These are phyloP conservation scores for Dromas ardeola DNA, from an alignment of 2,113 vertebrate species.

Conservation along the genomic window DNA sequence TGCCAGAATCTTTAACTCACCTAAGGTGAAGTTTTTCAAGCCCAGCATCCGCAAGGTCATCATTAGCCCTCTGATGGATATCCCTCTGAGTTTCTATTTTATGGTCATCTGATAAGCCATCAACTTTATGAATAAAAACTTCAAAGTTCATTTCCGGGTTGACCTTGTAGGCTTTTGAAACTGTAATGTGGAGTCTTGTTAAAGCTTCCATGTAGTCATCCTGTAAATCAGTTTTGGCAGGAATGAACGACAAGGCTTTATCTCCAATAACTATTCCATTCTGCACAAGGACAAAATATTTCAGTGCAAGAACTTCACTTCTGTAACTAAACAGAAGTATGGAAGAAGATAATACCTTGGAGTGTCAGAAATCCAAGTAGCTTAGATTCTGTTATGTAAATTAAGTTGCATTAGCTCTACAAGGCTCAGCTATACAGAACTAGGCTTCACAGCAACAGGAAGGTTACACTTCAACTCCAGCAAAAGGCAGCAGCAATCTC, in stretches of 20 bases:
- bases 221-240: slow-evolving; percentile 75
- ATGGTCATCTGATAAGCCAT: slow-evolving; percentile 97
- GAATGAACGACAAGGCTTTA: background rate
- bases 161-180: slow-evolving; percentile 96
- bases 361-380: background rate
- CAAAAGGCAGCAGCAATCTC: background rate
- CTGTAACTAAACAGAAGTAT: background rate
- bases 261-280: background rate
- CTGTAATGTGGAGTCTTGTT: slow-evolving; percentile 94
- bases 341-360: background rate
- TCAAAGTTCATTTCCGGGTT: slow-evolving; percentile 99
- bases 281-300: background rate
- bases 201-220: slow-evolving; percentile 99
- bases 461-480: background rate
- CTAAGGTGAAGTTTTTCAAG: slow-evolving; percentile 98
- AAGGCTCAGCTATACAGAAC: background rate
- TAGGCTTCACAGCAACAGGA: background rate
- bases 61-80: slow-evolving; percentile 98
- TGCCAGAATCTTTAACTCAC: slow-evolving; percentile 53
- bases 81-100: slow-evolving; percentile 99
- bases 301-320: background rate
- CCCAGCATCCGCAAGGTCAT: slow-evolving; percentile 95
- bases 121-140: slow-evolving; percentile 99
- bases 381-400: background rate
- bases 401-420: background rate